Evolutionary conservation across 2,113 vertebrate genomes (phyloP), one percentile per base, ranked within the genome.

Genomic region (Tupaia tana): DNA sequence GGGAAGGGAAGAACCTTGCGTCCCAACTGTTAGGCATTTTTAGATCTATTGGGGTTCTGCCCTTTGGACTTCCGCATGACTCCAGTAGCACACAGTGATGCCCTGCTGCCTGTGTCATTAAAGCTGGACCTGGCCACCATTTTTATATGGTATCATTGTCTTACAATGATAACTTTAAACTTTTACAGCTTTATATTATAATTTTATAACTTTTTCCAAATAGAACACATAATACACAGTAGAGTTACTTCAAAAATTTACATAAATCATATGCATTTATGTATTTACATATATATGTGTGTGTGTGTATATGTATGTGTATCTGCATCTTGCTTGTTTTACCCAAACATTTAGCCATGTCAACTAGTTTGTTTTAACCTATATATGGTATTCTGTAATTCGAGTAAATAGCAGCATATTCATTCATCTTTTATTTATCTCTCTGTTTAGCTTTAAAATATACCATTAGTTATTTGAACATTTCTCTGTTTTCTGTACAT

Each of bases 401-500:
- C 54, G 58, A 86, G 70, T 87, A 82, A 74, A 73, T 16, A 61
- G 0, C 82, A 87, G 16, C 58, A 14, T 16, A 83, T 84, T 90
- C 24, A 61, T 69, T 66, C 25, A 29, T 90, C 24, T 54, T n/a
- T 88, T 70, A 64, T 82, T 87, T 67, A 85, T 34, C 31, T 71
- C 56, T 92, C 29, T 89, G 18, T 78, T 7, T 77, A 75, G 43
- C 85, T 86, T 93, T 91, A 10, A 93, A 83, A 90, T 83, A 79
- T 34, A 18, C 69, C 9, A 63, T 75, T 92, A 79, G 82, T 92
- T 71, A 71, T 19, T 67, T 90, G 27, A 67, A n/a, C 63, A 29
- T 93, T 93, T 81, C 20, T 94, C 52, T 81, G 43, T 69, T 31
- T 92, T 95, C 89, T 78, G 29, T 80, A 79, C 59, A 75, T 71